A percentile compares a stretch with the other conserved stretches of the same genome.
phyloP scores from a whole-genome alignment of 2,113 vertebrate genomes.

The Delphinus delphis region DNA sequence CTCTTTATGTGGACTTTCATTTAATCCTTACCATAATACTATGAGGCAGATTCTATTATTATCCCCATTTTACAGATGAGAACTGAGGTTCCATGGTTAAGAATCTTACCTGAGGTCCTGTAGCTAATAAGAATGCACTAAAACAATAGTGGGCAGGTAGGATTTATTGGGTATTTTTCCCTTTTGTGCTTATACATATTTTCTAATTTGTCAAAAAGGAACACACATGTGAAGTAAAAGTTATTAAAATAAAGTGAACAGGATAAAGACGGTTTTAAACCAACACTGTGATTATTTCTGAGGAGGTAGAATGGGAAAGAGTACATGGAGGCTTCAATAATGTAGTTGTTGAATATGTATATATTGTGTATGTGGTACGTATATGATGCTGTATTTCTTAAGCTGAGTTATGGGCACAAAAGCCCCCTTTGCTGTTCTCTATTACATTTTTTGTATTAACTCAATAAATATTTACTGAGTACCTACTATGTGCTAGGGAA shows the following conservation, averaged over 20 bases:
- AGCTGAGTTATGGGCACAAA: neutral
- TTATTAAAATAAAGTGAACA: conserved; percentile 4
- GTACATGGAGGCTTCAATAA: neutral
- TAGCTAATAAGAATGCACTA: neutral
- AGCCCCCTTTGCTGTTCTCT: neutral
- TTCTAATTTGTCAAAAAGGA: conserved; percentile 39
- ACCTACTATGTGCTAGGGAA: conserved; percentile 4
- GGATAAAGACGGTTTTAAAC: conserved; percentile 20
- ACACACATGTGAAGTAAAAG: neutral
- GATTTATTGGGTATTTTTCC: neutral
- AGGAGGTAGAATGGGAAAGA: neutral
- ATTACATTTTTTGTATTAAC: conserved; percentile 12
- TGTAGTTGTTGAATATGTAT: neutral
- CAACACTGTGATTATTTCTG: neutral
- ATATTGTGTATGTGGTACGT: neutral
- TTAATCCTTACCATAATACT: conserved; percentile 22
- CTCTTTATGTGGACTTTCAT: neutral
- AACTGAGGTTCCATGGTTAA: neutral
- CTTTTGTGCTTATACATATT: neutral
- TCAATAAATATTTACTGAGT: conserved; percentile 27
- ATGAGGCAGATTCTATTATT: neutral
- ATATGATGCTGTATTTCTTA: neutral
- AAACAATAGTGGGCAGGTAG: neutral
- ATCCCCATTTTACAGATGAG: neutral
- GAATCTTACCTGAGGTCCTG: neutral